A percentile compares a stretch with the other conserved stretches of the same genome.
Conservation (phyloP, 2,113 vertebrate genomes). For the Pteronura brasiliensis region DNA sequence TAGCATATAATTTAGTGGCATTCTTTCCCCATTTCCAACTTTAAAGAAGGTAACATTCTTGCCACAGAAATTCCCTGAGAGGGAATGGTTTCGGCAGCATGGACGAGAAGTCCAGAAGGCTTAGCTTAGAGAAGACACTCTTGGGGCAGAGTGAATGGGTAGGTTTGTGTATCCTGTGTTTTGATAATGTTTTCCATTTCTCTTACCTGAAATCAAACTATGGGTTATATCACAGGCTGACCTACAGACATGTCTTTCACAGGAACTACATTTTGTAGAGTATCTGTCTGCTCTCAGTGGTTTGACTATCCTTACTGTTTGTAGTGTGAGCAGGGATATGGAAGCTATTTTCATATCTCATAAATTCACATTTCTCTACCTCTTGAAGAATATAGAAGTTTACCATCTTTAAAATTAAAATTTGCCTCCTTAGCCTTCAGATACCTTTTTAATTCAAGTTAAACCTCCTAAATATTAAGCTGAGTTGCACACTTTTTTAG, state of each 20-base stretch:
- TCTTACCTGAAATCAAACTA: background rate
- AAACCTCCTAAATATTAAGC: background rate
- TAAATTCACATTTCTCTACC: background rate
- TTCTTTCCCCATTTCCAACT: background rate
- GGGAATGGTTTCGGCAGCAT: background rate
- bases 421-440: background rate
- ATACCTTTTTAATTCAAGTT: background rate
- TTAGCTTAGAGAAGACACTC: background rate
- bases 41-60: background rate
- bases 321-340: background rate
- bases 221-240: background rate
- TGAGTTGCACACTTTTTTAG: background rate
- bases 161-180: background rate
- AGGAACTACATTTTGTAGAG: too few species aligned
- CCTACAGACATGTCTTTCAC: background rate
- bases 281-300: background rate
- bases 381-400: background rate
- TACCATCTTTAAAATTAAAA: background rate
- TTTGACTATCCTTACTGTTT: background rate
- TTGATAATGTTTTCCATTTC: background rate
- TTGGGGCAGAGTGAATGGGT: rapidly evolving
- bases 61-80: background rate
- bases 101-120: background rate
- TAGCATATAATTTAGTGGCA: background rate
- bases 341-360: background rate